Percentiles rank a stretch among this genome's conserved stretches.
These are phyloP conservation scores for Lithosia quadra DNA, from an alignment of 2,888 invertebrate species.

Conservation along the genomic window DNA sequence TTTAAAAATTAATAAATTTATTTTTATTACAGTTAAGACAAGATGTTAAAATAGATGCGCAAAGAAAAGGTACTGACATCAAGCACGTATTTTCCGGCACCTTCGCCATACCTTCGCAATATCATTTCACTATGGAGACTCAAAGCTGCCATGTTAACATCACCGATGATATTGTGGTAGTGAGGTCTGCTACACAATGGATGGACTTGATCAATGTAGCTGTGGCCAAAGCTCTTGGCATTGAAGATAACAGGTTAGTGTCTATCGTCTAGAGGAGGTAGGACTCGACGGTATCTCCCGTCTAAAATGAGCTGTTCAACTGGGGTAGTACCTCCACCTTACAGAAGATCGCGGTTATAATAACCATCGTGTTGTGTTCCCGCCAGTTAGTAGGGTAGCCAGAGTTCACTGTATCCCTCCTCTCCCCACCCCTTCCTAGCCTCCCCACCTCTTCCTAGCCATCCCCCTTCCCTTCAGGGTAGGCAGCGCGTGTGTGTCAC, in stretches of 20 bases:
- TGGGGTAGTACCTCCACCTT: too few species aligned
- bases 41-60: slow-evolving; percentile 66
- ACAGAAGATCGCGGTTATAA: too few species aligned
- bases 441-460: too few species aligned
- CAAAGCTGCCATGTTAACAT: slow-evolving; percentile 83
- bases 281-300: too few species aligned
- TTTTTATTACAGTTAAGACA: slow-evolving; percentile 66
- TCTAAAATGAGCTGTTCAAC: too few species aligned
- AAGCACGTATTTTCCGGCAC: slow-evolving; percentile 86
- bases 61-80: slow-evolving; percentile 71
- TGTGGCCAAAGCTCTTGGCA: slow-evolving; percentile 82
- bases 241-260: slow-evolving; percentile 87
- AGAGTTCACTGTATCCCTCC: too few species aligned
- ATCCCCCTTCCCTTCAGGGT: too few species aligned
- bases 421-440: too few species aligned
- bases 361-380: too few species aligned
- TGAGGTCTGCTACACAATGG: slow-evolving; percentile 88
- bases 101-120: slow-evolving; percentile 88
- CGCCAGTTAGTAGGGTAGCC: too few species aligned
- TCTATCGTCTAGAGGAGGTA: too few species aligned
- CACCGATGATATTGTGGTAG: slow-evolving; percentile 41
- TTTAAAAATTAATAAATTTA: background rate
- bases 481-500: too few species aligned
- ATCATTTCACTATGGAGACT: slow-evolving; percentile 93
- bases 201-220: slow-evolving; percentile 87